phyloP scores from a whole-genome alignment of 2,888 invertebrate species.

The Cepaea hortensis region DNA sequence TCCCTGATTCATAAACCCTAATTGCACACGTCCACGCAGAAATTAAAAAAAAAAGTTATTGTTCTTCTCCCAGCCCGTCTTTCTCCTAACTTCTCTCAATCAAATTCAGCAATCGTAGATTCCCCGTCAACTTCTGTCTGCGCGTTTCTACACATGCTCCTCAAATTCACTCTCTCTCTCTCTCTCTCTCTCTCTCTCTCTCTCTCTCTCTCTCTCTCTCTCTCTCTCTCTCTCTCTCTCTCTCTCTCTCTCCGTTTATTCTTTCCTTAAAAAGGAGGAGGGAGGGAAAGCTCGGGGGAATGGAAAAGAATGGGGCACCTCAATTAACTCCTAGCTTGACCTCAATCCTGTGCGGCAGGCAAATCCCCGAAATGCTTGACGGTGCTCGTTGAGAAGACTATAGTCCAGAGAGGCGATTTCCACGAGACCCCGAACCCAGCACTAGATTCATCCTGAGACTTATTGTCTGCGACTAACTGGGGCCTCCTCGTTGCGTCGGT shows the following conservation, averaged over 20 bases:
- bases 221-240: no score
- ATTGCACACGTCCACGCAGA: background rate
- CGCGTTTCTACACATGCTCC: background rate
- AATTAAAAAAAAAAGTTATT: conserved; percentile 1
- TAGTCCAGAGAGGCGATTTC: background rate
- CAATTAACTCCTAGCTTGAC: conserved; percentile 23
- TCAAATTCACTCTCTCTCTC: background rate
- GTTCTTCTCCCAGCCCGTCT: no score
- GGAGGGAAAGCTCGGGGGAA: no score
- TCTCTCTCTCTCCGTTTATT: no score
- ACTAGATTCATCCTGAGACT: no score
- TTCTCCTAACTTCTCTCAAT: background rate
- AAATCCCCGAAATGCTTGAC: conserved; percentile 5
- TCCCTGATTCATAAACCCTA: conserved; percentile 20
- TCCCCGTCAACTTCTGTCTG: background rate
- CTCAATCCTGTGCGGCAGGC: conserved; percentile 9
- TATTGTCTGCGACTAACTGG: no score
- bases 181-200: no score
- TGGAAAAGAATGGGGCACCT: background rate
- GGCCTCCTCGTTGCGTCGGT: no score
- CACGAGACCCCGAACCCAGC: background rate
- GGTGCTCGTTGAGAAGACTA: background rate
- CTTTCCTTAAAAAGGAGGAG: no score
- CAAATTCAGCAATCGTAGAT: background rate
- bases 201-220: no score